Base-by-base conservation (phyloP, 1,140 invertebrate species). In the Probaryconus sp. region DNA sequence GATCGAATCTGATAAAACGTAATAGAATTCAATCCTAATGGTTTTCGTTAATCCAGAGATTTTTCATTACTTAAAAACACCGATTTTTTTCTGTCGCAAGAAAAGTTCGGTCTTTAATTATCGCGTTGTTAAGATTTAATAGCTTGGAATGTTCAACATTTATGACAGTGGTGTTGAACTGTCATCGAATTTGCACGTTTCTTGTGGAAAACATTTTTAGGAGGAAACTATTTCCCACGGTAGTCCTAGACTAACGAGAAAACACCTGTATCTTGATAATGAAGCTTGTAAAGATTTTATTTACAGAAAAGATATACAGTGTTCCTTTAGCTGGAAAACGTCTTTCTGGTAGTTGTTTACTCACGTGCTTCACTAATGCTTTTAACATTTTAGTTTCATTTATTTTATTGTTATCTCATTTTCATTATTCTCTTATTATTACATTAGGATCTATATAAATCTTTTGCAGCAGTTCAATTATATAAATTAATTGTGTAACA, bases 231-330 rank as follows among this genome's bases (percentile, higher is more conserved):
- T 47, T 47, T 47, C 43, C 26, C 43, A 47, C 43, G 43, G 24
- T 47, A 30, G 26, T 18, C 9, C 7, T 16, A 16, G 13, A 5
- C 9, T 10, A 10, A 47, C 24, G 5, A 7, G 43, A 43, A 13
- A 43, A 43, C 40, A 47, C 43, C 43, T 47, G 43, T 31, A 7
- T 3, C 13, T 30, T 3, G 38, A 24, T 42, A 20, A 6, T 11
- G 18, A 7, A 42, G 20, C 9, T 10, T 10, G 18, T 42, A 42
- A 20, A 42, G 21, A 5, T 42, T 2, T 21, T 20, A 42, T 17
- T 17, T 10, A 10, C 21, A 42, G 17, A 21, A 42, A 21, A 42
- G 18, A 21, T 10, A 11, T 5, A n/a, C 21, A 5, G 9, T 21
- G n/a, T n/a, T n/a, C n/a, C n/a, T 17, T 5, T 21, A 20, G 18